Evolutionary conservation across 2,888 invertebrate species (phyloP).

Genomic region (Microctonus aethiopoides): DNA sequence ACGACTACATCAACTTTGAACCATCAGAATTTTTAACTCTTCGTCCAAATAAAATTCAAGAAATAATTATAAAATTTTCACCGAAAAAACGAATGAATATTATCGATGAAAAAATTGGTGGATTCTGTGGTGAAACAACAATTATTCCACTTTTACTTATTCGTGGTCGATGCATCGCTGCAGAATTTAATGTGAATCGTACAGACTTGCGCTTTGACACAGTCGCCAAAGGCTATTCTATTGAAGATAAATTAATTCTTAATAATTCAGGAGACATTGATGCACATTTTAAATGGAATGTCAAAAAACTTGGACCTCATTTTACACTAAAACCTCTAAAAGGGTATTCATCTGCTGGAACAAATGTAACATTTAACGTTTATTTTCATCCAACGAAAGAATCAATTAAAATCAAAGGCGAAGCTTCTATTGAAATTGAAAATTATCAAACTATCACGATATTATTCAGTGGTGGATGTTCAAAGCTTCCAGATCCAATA

Average conservation of each 20-base stretch:
- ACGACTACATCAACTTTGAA: conserved; percentile 52
- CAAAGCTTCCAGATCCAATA: conserved; percentile 71
- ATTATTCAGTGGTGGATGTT: conserved; percentile 74
- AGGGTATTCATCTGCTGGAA: conserved; percentile 75
- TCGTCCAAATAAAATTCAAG: conserved; percentile 56
- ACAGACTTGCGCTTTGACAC: conserved; percentile 70
- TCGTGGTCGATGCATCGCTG: conserved; percentile 69
- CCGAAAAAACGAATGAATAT: conserved; percentile 58
- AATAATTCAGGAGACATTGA: conserved; percentile 71
- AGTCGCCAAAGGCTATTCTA: conserved; percentile 67
- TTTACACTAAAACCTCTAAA: conserved; percentile 73
- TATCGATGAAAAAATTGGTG: conserved; percentile 67
- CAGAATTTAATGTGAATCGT: conserved; percentile 69
- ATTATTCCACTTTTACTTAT: conserved; percentile 69
- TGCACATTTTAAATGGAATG: conserved; percentile 71
- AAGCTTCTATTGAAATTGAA: conserved; percentile 73
- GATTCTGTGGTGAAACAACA: conserved; percentile 67
- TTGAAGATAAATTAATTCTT: conserved; percentile 67
- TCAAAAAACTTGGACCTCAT: conserved; percentile 66
- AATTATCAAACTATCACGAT: conserved; percentile 71
- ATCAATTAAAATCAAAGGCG: conserved; percentile 59
- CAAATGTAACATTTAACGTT: conserved; percentile 74
- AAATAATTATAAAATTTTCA: conserved; percentile 61
- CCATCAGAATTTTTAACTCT: conserved; percentile 57
- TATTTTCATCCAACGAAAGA: conserved; percentile 71